Conservation (phyloP, 1,140 invertebrate species). For the Daktulosphaira vitifoliae region DNA sequence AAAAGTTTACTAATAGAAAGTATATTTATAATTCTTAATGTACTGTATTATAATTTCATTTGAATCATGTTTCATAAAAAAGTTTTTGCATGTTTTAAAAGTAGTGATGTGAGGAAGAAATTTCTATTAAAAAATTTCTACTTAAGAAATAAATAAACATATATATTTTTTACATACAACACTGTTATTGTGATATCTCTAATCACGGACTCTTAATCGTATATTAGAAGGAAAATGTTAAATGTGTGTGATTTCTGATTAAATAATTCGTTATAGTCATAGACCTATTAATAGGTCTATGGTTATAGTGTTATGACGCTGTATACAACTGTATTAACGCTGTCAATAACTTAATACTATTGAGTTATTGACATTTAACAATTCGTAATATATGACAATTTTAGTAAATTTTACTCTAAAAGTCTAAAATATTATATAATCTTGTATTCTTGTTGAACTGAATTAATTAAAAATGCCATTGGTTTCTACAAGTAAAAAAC, state of each 20-base stretch:
- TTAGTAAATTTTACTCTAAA: slow-evolving; percentile 2
- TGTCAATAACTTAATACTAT: too few relatives aligned
- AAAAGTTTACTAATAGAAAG: too few relatives aligned
- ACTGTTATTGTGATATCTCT: not conserved
- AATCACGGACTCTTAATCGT: slow-evolving; percentile 1
- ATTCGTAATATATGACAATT: slow-evolving; percentile 1
- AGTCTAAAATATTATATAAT: not conserved
- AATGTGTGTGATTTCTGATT: slow-evolving; percentile 7
- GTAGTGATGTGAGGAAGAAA: not conserved
- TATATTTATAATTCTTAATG: too few relatives aligned
- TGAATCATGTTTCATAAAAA: too few relatives aligned
- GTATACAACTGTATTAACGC: too few relatives aligned
- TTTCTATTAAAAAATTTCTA: slow-evolving; percentile 2
- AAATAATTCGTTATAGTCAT: slow-evolving; percentile 3
- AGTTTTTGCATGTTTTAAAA: too few relatives aligned
- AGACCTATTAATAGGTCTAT: too few relatives aligned
- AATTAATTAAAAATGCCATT: slow-evolving; percentile 11
- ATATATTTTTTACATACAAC: not conserved
- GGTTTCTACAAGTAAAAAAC: slow-evolving; percentile 3
- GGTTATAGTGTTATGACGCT: not conserved
- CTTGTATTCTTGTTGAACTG: not conserved
- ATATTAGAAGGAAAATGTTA: not conserved
- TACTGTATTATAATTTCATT: too few relatives aligned
- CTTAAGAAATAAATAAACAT: not conserved
- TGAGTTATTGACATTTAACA: slow-evolving; percentile 1